phyloP scores from a whole-genome alignment of 2,888 invertebrate genomes.

The Aspidiotus destructor region DNA sequence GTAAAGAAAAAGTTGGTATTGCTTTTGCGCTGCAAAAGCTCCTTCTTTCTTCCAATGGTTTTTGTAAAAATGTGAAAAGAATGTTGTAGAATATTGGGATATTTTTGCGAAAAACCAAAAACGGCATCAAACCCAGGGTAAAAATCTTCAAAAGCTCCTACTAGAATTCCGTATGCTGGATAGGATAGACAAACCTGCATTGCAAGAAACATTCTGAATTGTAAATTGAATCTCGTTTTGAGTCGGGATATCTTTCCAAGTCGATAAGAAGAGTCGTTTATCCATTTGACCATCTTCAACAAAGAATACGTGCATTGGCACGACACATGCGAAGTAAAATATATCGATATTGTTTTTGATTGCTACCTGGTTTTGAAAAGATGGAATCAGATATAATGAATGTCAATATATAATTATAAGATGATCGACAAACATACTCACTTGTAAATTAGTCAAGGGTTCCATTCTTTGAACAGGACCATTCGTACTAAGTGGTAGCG shows the following conservation, averaged over 20 bases:
- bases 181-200: conserved; percentile 45
- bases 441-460: conserved; percentile 89
- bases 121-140: too few relatives aligned
- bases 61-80: too few relatives aligned
- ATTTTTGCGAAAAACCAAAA: too few relatives aligned
- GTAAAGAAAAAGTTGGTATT: too few relatives aligned
- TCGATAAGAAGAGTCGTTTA: conserved; percentile 90
- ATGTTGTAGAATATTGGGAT: too few relatives aligned
- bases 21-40: too few relatives aligned
- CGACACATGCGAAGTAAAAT: conserved; percentile 90
- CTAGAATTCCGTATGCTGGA: too few relatives aligned
- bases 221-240: conserved; percentile 94
- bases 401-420: background rate
- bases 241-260: conserved; percentile 99
- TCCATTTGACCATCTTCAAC: conserved; percentile 95
- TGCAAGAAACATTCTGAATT: conserved; percentile 66
- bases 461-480: conserved; percentile 97
- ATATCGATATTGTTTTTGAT: conserved; percentile 98
- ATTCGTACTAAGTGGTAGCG: conserved; percentile 65
- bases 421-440: conserved; percentile 38
- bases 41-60: too few relatives aligned
- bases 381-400: background rate
- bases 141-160: too few relatives aligned
- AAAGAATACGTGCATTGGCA: conserved; percentile 88
- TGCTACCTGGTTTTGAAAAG: conserved; percentile 59